A percentile compares a stretch with the other conserved stretches of the same genome.
Conservation (phyloP, 2,113 vertebrate species). For the Ariopsis seemanni region DNA sequence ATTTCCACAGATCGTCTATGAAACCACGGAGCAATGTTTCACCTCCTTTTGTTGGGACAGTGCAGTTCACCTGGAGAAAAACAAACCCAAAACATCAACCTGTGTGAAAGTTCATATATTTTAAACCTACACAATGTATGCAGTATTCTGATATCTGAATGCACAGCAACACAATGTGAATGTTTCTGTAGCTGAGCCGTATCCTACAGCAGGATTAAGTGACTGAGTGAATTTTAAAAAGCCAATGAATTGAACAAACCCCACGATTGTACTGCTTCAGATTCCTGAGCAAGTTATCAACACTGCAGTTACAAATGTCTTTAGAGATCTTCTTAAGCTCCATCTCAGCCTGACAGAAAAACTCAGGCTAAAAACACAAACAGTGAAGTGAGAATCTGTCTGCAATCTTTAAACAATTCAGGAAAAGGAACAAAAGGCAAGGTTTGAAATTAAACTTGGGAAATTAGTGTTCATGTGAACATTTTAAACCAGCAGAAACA, state of each 20-base stretch:
- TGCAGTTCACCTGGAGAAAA: constrained; percentile 37
- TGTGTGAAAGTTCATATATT: background rate
- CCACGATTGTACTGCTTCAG: accelerated
- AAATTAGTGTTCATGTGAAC: background rate
- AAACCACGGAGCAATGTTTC: background rate
- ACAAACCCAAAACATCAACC: background rate
- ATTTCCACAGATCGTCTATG: background rate
- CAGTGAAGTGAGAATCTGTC: background rate
- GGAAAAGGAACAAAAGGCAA: background rate
- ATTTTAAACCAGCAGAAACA: background rate
- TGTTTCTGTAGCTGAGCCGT: background rate
- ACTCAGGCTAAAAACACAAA: constrained; percentile 41
- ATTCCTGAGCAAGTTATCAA: background rate
- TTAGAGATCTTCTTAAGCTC: constrained; percentile 27
- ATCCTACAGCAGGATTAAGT: background rate
- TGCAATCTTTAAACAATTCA: background rate
- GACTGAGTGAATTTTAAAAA: background rate
- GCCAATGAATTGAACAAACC: constrained; percentile 25
- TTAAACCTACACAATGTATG: background rate
- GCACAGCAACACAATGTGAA: background rate
- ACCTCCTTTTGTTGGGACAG: background rate
- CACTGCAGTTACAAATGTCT: background rate
- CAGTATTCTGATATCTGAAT: too few species aligned
- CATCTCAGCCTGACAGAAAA: constrained; percentile 61
- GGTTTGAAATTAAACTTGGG: background rate